Evolutionary conservation across 2,113 vertebrate genomes (phyloP).

Genomic region (Tautogolabrus adspersus): DNA sequence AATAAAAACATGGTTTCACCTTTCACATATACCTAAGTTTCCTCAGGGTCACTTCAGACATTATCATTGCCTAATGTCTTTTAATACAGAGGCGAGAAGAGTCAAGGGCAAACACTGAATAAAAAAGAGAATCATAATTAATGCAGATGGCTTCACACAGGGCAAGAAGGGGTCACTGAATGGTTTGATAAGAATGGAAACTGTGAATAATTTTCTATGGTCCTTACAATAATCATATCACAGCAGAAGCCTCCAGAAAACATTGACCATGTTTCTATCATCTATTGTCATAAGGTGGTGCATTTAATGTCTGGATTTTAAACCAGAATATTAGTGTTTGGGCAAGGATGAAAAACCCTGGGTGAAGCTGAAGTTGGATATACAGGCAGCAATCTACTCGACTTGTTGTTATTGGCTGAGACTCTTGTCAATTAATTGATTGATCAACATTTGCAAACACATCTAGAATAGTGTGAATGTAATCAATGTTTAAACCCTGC

Average conservation of each 20-base stretch:
- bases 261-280: background rate
- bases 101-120: constrained; percentile 27
- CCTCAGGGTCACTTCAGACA: constrained; percentile 8
- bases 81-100: constrained; percentile 12
- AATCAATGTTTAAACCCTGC: constrained; percentile 20
- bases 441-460: background rate
- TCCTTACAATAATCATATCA: background rate
- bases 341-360: background rate
- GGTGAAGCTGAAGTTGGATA: background rate
- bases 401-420: constrained; percentile 2
- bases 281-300: background rate
- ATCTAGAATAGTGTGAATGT: constrained; percentile 9
- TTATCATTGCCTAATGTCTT: constrained; percentile 8
- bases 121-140: constrained; percentile 53
- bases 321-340: background rate
- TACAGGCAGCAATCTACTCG: background rate
- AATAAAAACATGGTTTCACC: constrained; percentile 10
- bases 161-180: constrained; percentile 51
- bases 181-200: constrained; percentile 60
- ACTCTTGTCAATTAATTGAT: background rate
- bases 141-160: constrained; percentile 55
- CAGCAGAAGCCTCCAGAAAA: background rate
- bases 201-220: constrained; percentile 26
- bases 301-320: background rate
- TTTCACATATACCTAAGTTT: constrained; percentile 7